Conservation (phyloP, 2,888 invertebrate species). For the Pyrocoelia pectoralis region DNA sequence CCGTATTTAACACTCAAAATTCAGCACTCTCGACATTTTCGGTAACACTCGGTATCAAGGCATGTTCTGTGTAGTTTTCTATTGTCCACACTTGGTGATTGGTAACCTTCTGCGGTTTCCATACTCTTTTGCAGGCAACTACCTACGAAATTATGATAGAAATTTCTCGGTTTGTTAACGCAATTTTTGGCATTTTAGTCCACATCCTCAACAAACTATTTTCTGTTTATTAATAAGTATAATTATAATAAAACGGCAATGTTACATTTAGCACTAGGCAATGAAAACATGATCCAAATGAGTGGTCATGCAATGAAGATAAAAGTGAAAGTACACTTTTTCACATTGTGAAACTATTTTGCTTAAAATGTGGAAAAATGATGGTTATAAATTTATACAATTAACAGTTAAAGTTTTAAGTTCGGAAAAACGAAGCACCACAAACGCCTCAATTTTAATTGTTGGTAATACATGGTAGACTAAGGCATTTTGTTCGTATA, state of each 20-base stretch:
- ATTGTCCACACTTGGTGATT: too few species aligned
- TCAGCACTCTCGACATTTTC: background rate
- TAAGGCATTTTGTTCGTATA: too few species aligned
- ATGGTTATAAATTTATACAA: background rate
- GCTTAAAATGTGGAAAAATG: background rate
- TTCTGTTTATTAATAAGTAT: too few species aligned
- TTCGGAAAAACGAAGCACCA: background rate
- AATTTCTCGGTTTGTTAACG: too few species aligned
- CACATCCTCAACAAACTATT: too few species aligned
- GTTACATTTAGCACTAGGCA: conserved; percentile 4
- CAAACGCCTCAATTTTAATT: too few species aligned
- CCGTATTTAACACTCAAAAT: background rate
- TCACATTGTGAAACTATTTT: background rate
- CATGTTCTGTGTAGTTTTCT: too few species aligned
- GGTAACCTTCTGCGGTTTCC: background rate
- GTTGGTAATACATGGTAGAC: too few species aligned
- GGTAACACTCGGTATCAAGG: too few species aligned
- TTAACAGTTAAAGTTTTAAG: background rate
- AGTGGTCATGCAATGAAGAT: conserved; percentile 4
- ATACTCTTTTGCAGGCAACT: background rate
- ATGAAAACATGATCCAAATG: conserved; percentile 10
- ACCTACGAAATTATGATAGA: too few species aligned
- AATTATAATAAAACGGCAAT: background rate
- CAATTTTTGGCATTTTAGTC: too few species aligned
- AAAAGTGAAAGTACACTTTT: conserved; percentile 6